Evolutionary conservation across 1,140 invertebrate genomes (phyloP).

Genomic region (Sminthurinus signatus): DNA sequence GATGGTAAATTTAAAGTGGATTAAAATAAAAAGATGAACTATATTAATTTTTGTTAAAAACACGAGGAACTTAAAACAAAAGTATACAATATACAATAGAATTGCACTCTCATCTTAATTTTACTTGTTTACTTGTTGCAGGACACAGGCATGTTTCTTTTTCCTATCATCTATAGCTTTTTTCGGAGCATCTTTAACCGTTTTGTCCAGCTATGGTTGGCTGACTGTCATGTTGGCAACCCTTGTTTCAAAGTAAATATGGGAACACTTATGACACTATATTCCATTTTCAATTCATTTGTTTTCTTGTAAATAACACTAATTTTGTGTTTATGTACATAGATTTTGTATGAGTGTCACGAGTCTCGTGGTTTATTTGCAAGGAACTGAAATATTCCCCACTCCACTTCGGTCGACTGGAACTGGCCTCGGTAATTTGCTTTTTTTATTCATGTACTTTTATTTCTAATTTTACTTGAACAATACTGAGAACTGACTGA

Average conservation of each 20-base stretch:
- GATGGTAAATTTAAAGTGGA: too few relatives aligned
- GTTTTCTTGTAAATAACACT: not conserved
- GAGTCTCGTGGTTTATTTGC: conserved; percentile 57
- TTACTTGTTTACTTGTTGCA: too few relatives aligned
- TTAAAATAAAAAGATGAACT: too few relatives aligned
- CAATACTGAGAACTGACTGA: too few relatives aligned
- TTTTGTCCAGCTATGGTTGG: not conserved
- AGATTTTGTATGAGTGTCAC: conserved; percentile 52
- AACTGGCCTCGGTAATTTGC: not conserved
- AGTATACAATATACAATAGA: too few relatives aligned
- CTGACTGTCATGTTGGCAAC: conserved; percentile 13
- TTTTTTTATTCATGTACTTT: too few relatives aligned
- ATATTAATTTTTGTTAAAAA: too few relatives aligned
- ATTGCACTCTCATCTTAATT: too few relatives aligned
- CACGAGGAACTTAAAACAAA: too few relatives aligned
- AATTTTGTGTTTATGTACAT: conserved; percentile 16
- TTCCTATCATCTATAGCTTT: conserved; percentile 47
- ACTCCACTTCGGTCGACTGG: conserved; percentile 46
- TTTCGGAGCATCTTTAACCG: conserved; percentile 43
- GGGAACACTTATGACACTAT: too few relatives aligned
- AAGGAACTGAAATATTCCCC: conserved; percentile 45
- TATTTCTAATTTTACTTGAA: too few relatives aligned
- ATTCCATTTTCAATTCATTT: too few relatives aligned
- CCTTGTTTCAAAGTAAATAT: conserved; percentile 27
- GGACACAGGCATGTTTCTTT: conserved; percentile 49